Base-by-base conservation (phyloP, 1,140 invertebrate genomes). In the Rhopalosiphum padi region DNA sequence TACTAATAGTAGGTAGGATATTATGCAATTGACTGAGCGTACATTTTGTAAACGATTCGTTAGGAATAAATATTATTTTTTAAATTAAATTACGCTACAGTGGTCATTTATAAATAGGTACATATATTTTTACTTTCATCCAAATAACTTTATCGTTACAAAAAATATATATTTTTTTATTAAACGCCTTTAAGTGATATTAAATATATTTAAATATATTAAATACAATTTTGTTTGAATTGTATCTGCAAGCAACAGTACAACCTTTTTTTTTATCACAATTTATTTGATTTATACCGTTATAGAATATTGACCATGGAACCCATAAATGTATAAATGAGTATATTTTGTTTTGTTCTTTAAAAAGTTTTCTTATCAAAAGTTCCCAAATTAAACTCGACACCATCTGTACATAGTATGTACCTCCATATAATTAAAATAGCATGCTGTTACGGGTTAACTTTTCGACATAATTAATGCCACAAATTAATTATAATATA, bases 381-480 rank as follows among this genome's bases (percentile, higher is more conserved):
- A 87, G 85, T 87, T 87, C 43, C 41, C 43, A 88, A 88, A 88
- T 88, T 88, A 7, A 51, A 48, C 86, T 88, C 15, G 43, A 88
- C 46, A 88, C 86, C 46, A 51, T 88, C 86, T 51, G n/a, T 88
- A 88, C 46, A 88, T 51, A 88, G 11, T 6, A 46, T 46, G 18
- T 51, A 88, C 86, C 86, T 88, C 43, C 18, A 51, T 88, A 51
- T 88, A 88, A 88, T 88, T 88, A 88, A 88, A 88, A 88, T 88
- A 35, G 86, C 86, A 51, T 88, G 46, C 86, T 86, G 83, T 86
- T 86, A 86, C 30, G 86, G 60, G 46, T 88, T 48, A 88, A 88
- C 86, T 88, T 88, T 88, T 46, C 6, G 30, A 88, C 86, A 51
- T 88, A 88, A 88, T 51, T 88, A 88, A 88, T 88, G 86, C 86